phyloP scores from a whole-genome alignment of 2,797 vertebrate species.

The Oreonectes daqikongensis region DNA sequence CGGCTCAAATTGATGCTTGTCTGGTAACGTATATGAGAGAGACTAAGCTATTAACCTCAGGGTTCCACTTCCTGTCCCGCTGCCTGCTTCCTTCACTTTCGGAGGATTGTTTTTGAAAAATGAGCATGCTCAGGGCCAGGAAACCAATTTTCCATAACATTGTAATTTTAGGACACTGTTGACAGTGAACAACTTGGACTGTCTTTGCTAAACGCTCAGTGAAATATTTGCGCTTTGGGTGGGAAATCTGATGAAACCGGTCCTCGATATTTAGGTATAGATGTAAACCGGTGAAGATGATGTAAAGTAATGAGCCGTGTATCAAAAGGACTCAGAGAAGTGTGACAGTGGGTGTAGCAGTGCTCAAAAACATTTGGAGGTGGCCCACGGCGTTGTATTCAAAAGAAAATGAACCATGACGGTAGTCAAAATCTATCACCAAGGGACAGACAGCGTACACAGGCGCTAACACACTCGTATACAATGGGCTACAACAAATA shows the following conservation, averaged over 20 bases:
- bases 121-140: background rate
- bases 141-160: conserved; percentile 46
- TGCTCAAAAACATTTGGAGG: conserved; percentile 26
- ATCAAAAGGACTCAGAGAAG: conserved; percentile 12
- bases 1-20: conserved; percentile 44
- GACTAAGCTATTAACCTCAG: conserved; percentile 43
- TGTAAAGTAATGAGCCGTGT: conserved; percentile 35
- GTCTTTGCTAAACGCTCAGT: background rate
- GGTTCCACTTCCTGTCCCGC: conserved; percentile 30
- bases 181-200: conserved; percentile 6
- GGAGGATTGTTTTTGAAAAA: conserved; percentile 39
- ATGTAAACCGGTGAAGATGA: conserved; percentile 18
- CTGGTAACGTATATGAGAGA: conserved; percentile 14
- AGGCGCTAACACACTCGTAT: conserved; percentile 12
- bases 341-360: conserved; percentile 27
- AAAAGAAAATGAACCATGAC: conserved; percentile 52
- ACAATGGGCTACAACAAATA: conserved; percentile 8
- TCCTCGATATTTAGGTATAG: background rate
- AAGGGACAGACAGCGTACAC: conserved; percentile 36
- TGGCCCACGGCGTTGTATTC: conserved; percentile 36
- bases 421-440: conserved; percentile 51
- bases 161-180: conserved; percentile 3
- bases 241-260: conserved; percentile 9
- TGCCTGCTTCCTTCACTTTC: conserved; percentile 4
- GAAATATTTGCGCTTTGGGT: background rate